Evolutionary conservation across 2,797 vertebrate species (phyloP), one percentile per base, ranked within the genome.

Genomic region (Platalea minor): DNA sequence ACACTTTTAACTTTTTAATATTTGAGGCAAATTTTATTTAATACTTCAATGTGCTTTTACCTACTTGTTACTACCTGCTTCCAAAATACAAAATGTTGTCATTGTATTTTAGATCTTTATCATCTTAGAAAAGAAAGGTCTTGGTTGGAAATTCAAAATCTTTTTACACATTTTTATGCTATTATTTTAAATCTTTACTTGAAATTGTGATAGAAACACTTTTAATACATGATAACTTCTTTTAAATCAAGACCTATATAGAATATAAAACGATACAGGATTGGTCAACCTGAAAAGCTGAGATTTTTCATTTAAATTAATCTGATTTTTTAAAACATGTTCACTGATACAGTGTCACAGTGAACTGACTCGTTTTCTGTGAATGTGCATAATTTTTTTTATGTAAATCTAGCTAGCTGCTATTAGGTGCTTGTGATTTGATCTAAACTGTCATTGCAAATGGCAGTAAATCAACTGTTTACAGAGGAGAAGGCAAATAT

Each of bases 391-490:
- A 8, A 17, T 7, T 45, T 91, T 83, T 83, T 35, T 94, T n/a
- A 77, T 78, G 51, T 93, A 95, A 85, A 93, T 85, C 68, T 48
- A 70, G 46, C 46, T 88, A 94, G 91, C 59, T 96, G 72, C 77
- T 97, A 57, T 88, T 69, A 84, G 50, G 35, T 96, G 70, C 63
- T 91, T 59, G 56, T 93, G 79, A 85, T 91, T 89, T 96, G 75
- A 79, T 96, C 89, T 7, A 91, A 96, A 95, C 53, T 60, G n/a
- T 82, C 80, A 75, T 59, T 92, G 67, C 48, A 96, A 96, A 93
- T 16, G 85, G 60, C 67, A 93, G 68, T 85, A 95, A 95, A 92
- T 65, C 69, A 75, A 37, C 86, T 60, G 31, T 94, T 97, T 96
- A 82, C 48, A 72, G n/a, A 91, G 51, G 28, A 90, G 64, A 92